These are phyloP conservation scores for Triplophysa siluroides DNA, from an alignment of 2,113 vertebrate genomes.

Conservation along the genomic window DNA sequence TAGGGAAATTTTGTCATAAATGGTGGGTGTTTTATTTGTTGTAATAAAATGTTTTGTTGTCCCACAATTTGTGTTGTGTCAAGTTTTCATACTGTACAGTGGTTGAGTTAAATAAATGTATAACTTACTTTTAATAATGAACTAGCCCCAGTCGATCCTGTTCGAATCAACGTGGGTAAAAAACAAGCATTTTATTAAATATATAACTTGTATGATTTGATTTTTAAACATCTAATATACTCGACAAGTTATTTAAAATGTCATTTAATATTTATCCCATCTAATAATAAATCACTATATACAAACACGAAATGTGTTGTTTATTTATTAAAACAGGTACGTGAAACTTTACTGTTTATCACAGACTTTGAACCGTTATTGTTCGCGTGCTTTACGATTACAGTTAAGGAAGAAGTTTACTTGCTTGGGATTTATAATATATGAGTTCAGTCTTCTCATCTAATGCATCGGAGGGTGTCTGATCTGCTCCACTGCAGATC, in stretches of 20 bases:
- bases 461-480: background rate
- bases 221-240: background rate
- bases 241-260: background rate
- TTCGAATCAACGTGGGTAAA: background rate
- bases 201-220: too few relatives aligned
- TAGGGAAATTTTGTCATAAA: too few relatives aligned
- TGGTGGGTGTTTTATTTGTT: too few relatives aligned
- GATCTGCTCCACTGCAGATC: slow-evolving; percentile 19
- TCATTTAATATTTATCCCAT: too few relatives aligned
- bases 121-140: background rate
- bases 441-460: background rate
- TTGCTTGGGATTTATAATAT: background rate
- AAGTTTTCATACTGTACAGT: too few relatives aligned
- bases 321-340: too few relatives aligned
- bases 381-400: background rate
- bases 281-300: too few relatives aligned
- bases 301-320: too few relatives aligned
- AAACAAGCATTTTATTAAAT: background rate
- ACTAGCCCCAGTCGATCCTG: background rate
- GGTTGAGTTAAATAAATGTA: too few relatives aligned
- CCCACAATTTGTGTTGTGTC: too few relatives aligned
- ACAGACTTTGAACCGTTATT: background rate
- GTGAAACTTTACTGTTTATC: background rate
- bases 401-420: background rate
- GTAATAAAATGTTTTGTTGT: too few relatives aligned